phyloP scores from a whole-genome alignment of 2,113 vertebrate genomes.

The Sylvietta virens region DNA sequence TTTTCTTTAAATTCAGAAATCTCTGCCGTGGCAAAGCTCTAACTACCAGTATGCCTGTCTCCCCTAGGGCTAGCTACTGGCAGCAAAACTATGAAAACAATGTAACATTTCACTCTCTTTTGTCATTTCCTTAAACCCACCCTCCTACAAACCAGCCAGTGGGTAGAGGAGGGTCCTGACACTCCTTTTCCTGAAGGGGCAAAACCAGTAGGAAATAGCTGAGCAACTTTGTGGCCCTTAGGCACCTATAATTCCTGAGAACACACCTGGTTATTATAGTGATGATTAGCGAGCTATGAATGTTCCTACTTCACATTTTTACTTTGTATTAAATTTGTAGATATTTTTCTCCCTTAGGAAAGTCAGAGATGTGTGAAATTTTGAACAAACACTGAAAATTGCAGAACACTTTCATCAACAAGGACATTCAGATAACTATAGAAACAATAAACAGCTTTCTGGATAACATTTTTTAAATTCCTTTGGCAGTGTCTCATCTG shows the following conservation, averaged over 20 bases:
- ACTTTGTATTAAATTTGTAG: background rate
- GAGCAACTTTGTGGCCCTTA: background rate
- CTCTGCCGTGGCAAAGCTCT: background rate
- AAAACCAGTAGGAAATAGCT: slow-evolving; percentile 10
- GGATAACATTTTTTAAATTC: background rate
- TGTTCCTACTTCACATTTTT: background rate
- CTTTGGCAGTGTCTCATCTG: background rate
- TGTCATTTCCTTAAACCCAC: background rate
- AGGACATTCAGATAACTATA: background rate
- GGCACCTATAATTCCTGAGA: background rate
- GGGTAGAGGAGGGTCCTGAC: background rate
- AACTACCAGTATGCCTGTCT: background rate
- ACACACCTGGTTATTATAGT: background rate
- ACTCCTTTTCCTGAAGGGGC: background rate
- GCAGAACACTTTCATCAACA: background rate
- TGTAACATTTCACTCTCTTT: background rate
- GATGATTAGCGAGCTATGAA: background rate
- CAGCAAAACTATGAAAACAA: background rate
- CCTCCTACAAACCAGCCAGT: background rate
- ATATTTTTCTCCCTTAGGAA: background rate
- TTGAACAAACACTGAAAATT: background rate
- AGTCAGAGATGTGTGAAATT: background rate
- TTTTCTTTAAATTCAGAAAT: background rate
- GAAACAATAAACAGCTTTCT: background rate
- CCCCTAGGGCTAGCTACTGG: background rate